phyloP scores from a whole-genome alignment of 2,797 vertebrate genomes.

The Adrianichthys oophorus region DNA sequence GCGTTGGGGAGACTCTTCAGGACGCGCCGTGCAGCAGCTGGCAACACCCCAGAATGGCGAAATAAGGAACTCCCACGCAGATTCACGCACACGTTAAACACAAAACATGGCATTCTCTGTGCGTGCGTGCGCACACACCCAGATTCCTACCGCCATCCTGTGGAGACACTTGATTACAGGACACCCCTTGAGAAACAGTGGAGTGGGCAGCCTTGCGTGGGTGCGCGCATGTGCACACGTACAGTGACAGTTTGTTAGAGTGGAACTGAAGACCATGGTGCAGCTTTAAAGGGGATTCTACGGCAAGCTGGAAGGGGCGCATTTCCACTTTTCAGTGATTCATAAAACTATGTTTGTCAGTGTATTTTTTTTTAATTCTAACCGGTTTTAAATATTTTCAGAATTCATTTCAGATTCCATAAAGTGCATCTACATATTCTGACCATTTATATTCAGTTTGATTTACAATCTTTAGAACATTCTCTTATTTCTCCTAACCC shows the following conservation, averaged over 20 bases:
- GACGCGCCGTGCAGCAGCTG: constrained; percentile 60
- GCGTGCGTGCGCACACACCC: constrained; percentile 17
- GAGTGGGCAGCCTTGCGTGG: constrained; percentile 26
- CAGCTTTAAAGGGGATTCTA: background rate
- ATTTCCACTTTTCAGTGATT: too few species aligned
- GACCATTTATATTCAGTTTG: too few species aligned
- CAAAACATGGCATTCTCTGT: background rate
- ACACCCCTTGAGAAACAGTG: constrained; percentile 22
- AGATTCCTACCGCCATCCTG: constrained; percentile 80
- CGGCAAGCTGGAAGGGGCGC: too few species aligned
- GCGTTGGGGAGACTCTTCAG: constrained; percentile 59
- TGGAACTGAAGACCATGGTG: constrained; percentile 20
- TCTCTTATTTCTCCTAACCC: too few species aligned
- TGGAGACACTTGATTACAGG: constrained; percentile 70
- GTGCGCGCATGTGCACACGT: constrained; percentile 19
- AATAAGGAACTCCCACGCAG: constrained; percentile 82
- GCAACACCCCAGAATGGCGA: constrained; percentile 82
- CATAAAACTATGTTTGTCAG: too few species aligned
- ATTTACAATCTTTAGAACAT: too few species aligned
- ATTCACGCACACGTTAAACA: constrained; percentile 37
- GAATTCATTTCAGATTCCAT: too few species aligned
- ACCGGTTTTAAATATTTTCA: too few species aligned
- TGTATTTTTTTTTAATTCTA: too few species aligned
- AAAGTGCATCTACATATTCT: too few species aligned
- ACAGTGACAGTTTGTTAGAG: constrained; percentile 21